Conservation (phyloP, 2,888 invertebrate species). For the Rotaria socialis region DNA sequence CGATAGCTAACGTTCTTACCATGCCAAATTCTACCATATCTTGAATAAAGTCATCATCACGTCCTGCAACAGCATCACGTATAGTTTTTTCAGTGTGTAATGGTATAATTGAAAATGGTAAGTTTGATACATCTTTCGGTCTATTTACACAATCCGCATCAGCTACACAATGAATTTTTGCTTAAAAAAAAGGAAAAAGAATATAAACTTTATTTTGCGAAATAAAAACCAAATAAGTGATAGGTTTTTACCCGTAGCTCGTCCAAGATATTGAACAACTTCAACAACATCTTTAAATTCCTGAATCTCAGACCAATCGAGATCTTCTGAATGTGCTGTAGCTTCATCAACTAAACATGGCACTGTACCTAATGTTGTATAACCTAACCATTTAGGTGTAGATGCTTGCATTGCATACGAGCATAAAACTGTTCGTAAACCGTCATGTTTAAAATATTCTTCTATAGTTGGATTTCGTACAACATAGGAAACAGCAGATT, state of each 20-base stretch:
- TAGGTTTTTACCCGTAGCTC: background rate
- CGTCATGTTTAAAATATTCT: constrained; percentile 24
- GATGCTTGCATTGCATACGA: constrained; percentile 33
- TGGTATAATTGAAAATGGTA: constrained; percentile 23
- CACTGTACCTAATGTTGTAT: constrained; percentile 2
- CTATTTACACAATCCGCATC: background rate
- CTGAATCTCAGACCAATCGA: background rate
- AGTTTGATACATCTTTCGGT: background rate
- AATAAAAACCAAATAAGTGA: background rate
- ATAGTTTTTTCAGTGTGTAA: background rate
- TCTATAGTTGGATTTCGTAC: background rate
- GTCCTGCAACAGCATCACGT: background rate
- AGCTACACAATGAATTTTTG: constrained; percentile 30
- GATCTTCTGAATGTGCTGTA: constrained; percentile 2
- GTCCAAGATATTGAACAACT: background rate
- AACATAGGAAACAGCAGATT: background rate
- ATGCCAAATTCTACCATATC: constrained; percentile 17
- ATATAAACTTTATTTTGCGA: background rate
- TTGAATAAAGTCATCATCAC: background rate
- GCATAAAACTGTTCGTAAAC: constrained; percentile 32
- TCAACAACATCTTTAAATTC: background rate
- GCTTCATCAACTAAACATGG: background rate
- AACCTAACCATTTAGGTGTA: constrained; percentile 15
- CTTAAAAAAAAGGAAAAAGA: background rate
- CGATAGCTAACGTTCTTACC: background rate